phyloP scores from a whole-genome alignment of 2,888 invertebrate species.

The Tachina fera region DNA sequence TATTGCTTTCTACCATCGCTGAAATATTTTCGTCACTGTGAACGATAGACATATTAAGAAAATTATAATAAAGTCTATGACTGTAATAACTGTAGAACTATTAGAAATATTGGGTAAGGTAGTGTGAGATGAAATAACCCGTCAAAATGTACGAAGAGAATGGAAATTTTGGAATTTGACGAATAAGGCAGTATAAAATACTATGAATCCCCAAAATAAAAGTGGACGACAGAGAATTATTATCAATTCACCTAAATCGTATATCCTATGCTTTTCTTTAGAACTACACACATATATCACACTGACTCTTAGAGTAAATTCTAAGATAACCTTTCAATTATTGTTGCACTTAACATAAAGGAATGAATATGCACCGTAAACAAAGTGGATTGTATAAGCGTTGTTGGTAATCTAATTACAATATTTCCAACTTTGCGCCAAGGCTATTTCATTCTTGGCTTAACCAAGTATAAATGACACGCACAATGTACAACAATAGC shows the following conservation, averaged over 20 bases:
- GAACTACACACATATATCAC: neutral
- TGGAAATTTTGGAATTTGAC: neutral
- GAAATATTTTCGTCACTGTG: conserved; percentile 31
- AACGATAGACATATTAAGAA: conserved; percentile 6
- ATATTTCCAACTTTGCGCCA: neutral
- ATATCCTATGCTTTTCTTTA: neutral
- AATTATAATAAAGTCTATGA: neutral
- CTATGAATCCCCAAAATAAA: neutral
- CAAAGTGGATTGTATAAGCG: neutral
- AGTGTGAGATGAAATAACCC: neutral
- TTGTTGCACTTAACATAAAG: neutral
- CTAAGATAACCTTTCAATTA: too few species aligned
- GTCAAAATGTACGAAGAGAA: too few species aligned
- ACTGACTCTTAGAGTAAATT: too few species aligned
- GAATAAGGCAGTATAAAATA: neutral
- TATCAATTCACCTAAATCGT: neutral
- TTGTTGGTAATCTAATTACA: too few species aligned
- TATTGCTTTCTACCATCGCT: neutral
- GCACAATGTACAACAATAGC: neutral
- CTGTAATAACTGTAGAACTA: neutral
- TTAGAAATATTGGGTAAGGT: neutral
- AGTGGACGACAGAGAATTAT: neutral
- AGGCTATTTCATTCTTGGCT: conserved; percentile 5
- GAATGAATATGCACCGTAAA: neutral
- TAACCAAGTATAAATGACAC: neutral